Evolutionary conservation across 2,888 invertebrate species (phyloP).

Genomic region (Lasius platythorax): DNA sequence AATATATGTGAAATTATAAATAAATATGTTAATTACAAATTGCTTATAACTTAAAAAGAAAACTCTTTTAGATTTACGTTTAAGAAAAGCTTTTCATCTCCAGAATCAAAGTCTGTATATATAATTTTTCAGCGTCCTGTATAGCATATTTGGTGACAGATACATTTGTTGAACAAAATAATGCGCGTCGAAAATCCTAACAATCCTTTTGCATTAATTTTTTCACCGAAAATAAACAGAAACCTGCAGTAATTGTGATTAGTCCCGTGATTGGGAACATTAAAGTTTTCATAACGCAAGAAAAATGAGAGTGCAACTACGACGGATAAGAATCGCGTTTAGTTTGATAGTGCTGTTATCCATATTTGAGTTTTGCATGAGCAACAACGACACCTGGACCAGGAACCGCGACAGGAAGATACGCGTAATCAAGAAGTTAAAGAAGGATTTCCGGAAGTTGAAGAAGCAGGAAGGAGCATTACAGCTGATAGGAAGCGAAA

Average conservation of each 20-base stretch:
- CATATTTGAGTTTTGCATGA: constrained; percentile 39
- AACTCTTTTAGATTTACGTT: not conserved
- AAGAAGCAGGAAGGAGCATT: constrained; percentile 92
- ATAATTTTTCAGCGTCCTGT: not conserved
- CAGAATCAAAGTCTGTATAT: not conserved
- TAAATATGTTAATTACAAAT: not conserved
- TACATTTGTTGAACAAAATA: not conserved
- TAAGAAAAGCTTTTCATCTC: not conserved
- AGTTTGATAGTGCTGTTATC: constrained; percentile 18
- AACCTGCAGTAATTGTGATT: not conserved
- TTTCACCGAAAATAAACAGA: not conserved
- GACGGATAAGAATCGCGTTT: constrained; percentile 32
- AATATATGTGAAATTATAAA: not conserved
- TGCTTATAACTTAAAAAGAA: not conserved
- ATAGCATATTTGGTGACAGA: not conserved
- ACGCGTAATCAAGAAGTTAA: constrained; percentile 90
- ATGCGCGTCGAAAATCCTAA: not conserved
- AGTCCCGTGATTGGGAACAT: not conserved
- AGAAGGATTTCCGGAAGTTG: constrained; percentile 90
- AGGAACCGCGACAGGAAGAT: constrained; percentile 85
- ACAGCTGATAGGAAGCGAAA: constrained; percentile 88
- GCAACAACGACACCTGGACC: constrained; percentile 47
- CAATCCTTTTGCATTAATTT: not conserved
- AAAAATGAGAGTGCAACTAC: constrained; percentile 49
- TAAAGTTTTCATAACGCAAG: not conserved